Base-by-base conservation (phyloP, 1,140 invertebrate species). In the Orchesella cincta region DNA sequence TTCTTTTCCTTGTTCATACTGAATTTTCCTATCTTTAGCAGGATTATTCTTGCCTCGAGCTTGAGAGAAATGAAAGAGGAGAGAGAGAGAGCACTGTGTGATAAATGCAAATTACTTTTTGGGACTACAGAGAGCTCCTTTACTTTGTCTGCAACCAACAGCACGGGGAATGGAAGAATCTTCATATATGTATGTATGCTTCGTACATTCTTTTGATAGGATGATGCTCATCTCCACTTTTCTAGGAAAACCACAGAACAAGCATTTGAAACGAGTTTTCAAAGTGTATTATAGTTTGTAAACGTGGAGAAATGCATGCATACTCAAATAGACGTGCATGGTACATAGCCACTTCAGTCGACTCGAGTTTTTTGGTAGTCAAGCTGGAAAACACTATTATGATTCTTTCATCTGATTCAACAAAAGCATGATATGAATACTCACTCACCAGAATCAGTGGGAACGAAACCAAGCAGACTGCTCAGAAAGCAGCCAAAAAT, bases 31-130 rank as follows among this genome's bases (percentile, higher is more conserved):
- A 57, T 57, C 52, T 57, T 57, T 26, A 23, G 52, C 52, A 57
- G 52, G 52, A 57, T 57, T 57, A 57, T 23, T 57, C 23, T n/a
- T 57, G 23, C 8, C 23, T 57, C 52, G 31, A 67, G 62, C 29
- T 67, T 31, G 62, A 23, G 31, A 26, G 14, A n/a, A 23, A 23
- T 14, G 54, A 8, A 46, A 46, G 23, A 18, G 62, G n/a, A 33
- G 39, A 46, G 62, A 67, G 62, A n/a, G n/a, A 76, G 74, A 76
- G 67, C 64, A 35, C 34, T 67, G 64, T 75, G 78, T 79, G 78
- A 79, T 79, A 79, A 76, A 79, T 79, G 78, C 78, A 79, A 79
- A 79, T 79, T 75, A 73, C 78, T 76, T 79, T 70, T 64, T 67
- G 31, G 62, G 31, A 67, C 62, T 67, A 67, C 5, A n/a, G 12